Evolutionary conservation across 2,113 vertebrate genomes (phyloP), one percentile per base, ranked within the genome.

Genomic region (Epinephelus moara): DNA sequence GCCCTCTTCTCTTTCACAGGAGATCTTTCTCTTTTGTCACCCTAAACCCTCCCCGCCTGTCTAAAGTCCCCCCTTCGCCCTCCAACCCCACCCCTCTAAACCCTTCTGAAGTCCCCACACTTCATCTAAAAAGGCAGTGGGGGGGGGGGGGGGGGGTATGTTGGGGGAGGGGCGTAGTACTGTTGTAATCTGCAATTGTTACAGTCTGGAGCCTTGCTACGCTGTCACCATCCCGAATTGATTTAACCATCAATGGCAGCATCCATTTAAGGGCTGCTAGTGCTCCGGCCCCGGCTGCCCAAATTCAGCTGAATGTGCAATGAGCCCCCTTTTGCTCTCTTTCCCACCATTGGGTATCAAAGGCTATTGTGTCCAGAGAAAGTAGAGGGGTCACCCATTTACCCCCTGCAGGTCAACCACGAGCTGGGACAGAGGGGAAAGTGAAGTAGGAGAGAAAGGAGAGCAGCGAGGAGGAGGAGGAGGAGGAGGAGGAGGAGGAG

Each of bases 321-420:
- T 94, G 95, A 96, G 95, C 86, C 92, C 96, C 94, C 88, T 89
- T 73, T 74, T 94, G 40, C 85, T 94, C 94, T 64, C 84, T 96
- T 98, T 98, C 97, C 97, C 97, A 97, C 96, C 96, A 94, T 96
- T 91, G 96, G 93, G 94, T 96, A 97, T 97, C 96, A 98, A 97
- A 98, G 96, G 93, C 97, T 95, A 97, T 98, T 98, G 97, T 98
- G 94, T 96, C 94, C 93, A 88, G 94, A 94, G 94, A 96, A 96
- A 96, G 96, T 96, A 92, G 95, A 95, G 93, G 96, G 97, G 96
- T 97, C 95, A 95, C 93, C 94, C 94, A 95, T 96, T 97, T 95
- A 95, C 95, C 94, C 96, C 93, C 94, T 17, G 57, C 85, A 90
- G 95, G 96, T 96, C 96, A 96, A 96, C 96, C 96, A 96, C 94